Conservation (phyloP, 64 coral and sea anemone genomes). For the Dendronephthya gigantea region DNA sequence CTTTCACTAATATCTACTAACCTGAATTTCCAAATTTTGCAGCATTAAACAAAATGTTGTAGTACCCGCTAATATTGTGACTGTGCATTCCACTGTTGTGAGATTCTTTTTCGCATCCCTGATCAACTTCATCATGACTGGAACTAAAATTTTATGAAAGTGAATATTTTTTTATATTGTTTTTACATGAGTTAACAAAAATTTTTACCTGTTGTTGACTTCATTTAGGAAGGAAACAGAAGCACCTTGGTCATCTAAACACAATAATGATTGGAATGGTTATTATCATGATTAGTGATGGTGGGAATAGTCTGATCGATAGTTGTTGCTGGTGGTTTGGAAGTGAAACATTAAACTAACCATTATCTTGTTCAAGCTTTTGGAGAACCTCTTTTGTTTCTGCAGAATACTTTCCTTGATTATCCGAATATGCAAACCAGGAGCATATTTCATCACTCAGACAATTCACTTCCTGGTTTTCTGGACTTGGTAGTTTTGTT, state of each 20-base stretch:
- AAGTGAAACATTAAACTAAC: neutral
- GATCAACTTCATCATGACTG: neutral
- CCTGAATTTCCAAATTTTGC: neutral
- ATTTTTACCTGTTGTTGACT: neutral
- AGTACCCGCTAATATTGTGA: neutral
- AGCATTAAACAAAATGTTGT: neutral
- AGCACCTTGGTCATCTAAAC: neutral
- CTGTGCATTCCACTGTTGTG: neutral
- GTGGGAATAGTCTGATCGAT: neutral
- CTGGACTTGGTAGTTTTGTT: neutral
- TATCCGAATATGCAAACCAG: neutral
- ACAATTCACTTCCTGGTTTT: neutral
- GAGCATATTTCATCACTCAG: neutral
- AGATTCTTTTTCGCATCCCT: neutral
- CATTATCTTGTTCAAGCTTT: neutral
- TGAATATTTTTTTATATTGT: neutral
- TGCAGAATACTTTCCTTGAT: neutral
- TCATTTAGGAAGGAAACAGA: neutral
- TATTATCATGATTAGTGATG: neutral
- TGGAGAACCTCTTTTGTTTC: neutral
- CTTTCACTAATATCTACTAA: too few species aligned
- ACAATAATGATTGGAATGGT: neutral
- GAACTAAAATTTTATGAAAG: neutral
- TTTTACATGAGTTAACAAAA: neutral
- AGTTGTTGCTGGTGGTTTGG: neutral